phyloP scores from a whole-genome alignment of 2,888 invertebrate species.

The Cinara cedri region DNA sequence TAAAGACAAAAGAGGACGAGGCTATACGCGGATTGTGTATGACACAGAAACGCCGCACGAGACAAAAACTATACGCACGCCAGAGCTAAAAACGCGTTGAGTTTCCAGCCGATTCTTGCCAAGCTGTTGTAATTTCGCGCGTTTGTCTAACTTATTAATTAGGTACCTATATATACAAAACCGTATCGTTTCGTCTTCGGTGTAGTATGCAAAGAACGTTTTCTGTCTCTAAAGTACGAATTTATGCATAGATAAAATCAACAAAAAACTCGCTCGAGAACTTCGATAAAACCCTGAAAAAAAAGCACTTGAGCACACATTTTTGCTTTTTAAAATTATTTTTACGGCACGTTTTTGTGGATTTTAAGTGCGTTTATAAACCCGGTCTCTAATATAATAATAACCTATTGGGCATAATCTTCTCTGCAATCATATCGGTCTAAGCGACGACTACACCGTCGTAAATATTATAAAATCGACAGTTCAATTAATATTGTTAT shows the following conservation, averaged over 20 bases:
- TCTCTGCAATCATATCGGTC: too few relatives aligned
- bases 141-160: neutral
- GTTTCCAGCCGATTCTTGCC: conserved; percentile 26
- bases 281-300: too few relatives aligned
- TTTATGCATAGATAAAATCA: neutral
- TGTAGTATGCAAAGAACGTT: conserved; percentile 5
- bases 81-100: conserved; percentile 10
- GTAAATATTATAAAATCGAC: conserved; percentile 25
- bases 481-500: neutral
- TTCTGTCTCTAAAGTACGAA: neutral
- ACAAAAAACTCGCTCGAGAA: too few relatives aligned
- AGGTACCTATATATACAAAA: neutral
- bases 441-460: too few relatives aligned
- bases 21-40: neutral
- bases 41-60: neutral
- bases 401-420: too few relatives aligned
- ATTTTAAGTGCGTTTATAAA: too few relatives aligned
- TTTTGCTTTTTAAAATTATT: too few relatives aligned
- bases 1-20: neutral
- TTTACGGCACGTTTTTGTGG: too few relatives aligned
- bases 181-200: neutral
- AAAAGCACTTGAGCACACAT: too few relatives aligned
- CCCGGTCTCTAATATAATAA: too few relatives aligned
- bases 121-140: conserved; percentile 13
- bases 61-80: neutral